Percentiles rank a stretch among this genome's conserved stretches.
These are phyloP conservation scores for Cerastoderma edule DNA, from an alignment of 2,888 invertebrate species.

Conservation along the genomic window DNA sequence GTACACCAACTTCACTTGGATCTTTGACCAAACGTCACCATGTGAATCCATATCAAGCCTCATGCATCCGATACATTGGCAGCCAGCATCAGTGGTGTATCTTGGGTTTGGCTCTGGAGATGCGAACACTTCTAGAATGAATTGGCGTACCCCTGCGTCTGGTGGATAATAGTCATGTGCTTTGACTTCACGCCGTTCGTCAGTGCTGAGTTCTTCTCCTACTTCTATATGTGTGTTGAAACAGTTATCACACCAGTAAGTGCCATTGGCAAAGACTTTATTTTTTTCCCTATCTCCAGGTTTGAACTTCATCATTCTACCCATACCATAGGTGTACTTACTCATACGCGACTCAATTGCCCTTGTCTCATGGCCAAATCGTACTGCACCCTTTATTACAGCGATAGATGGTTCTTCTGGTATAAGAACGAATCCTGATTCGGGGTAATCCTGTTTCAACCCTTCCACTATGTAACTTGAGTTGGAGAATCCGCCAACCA, in stretches of 20 bases:
- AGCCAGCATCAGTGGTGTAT: no score
- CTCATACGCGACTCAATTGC: background rate
- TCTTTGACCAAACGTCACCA: no score
- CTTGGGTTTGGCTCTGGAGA: no score
- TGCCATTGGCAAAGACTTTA: background rate
- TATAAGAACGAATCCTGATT: background rate
- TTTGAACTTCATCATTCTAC: constrained; percentile 8
- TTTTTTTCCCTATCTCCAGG: background rate
- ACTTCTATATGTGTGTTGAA: constrained; percentile 8
- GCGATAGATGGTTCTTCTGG: background rate
- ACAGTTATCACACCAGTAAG: constrained; percentile 12
- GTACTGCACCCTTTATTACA: constrained; percentile 9
- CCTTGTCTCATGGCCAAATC: constrained; percentile 7
- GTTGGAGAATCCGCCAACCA: constrained; percentile 22
- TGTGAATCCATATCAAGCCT: no score
- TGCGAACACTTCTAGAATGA: no score
- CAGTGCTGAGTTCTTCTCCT: constrained; percentile 2
- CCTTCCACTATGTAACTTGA: background rate
- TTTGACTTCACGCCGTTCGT: constrained; percentile 6
- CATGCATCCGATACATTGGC: no score
- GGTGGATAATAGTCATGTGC: constrained; percentile 11
- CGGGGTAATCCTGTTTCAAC: background rate
- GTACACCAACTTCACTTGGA: no score
- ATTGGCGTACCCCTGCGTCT: no score
- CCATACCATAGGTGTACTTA: constrained; percentile 9